Base-by-base conservation (phyloP, 2,113 vertebrate species). In the Cheilinus undulatus region DNA sequence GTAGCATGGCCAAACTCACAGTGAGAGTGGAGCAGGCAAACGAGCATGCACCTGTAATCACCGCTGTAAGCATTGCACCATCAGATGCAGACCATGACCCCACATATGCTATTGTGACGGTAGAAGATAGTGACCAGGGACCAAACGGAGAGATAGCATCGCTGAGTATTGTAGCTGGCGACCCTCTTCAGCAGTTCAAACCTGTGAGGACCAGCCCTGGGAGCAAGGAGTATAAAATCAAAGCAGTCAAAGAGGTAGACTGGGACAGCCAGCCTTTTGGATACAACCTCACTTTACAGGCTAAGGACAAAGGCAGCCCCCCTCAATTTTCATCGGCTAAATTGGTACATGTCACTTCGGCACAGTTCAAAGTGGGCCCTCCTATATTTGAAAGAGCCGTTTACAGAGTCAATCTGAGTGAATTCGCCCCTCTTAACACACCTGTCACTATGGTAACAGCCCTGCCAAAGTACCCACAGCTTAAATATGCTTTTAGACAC, bases 241-340 rank as follows among this genome's bases (percentile, higher is more conserved):
- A 97, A 93, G 95, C 95, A 0, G 20, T 91, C 1, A 93, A 93
- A 72, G 90, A 83, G 11, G 75, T 99, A 0, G 95, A 98, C 7
- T 99, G 98, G 98, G 95, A 96, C 53, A 95, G 88, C 73, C 95
- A 96, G 63, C 94, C 96, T 23, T 97, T 95, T 71, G 97, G 98
- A 82, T 98, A 96, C 84, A 99, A 99, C 84, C 94, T 99, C 67
- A 98, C 97, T 7, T 82, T 99, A 58, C 97, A 98, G 88, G 97
- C 97, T 26, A 98, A 97, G 90, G 98, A 99, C 89, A 98, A 97
- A 93, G 98, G 98, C 75, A 94, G 54, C 71, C 96, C 97, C 9
- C 94, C 97, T 1, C 95, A 94, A 26, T 97, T 97, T 92, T 99
- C 97, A 38, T 93, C 96, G 5, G 93, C 94, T 5, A 97, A 96